phyloP scores from a whole-genome alignment of 2,113 vertebrate genomes.

The Kryptolebias marmoratus region DNA sequence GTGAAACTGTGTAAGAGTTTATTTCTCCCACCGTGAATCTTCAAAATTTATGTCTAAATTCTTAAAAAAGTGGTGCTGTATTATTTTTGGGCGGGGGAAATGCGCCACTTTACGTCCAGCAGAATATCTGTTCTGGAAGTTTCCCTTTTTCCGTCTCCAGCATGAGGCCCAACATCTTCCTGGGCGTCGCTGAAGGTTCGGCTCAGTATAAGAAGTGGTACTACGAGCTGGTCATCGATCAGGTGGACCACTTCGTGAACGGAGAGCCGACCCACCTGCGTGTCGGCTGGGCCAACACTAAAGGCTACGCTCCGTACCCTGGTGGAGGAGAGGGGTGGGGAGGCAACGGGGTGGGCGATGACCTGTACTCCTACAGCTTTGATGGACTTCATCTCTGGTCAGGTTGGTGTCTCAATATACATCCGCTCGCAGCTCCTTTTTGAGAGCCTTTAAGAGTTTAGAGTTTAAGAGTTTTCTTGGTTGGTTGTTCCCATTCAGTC shows the following conservation, averaged over 20 bases:
- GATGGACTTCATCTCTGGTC: constrained; percentile 98
- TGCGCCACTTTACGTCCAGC: not conserved
- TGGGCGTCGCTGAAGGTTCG: constrained; percentile 93
- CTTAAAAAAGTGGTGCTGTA: too few relatives aligned
- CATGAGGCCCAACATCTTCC: constrained; percentile 94
- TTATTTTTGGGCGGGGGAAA: not conserved
- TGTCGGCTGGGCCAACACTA: constrained; percentile 94
- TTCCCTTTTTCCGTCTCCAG: constrained; percentile 72
- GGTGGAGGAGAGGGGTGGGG: constrained; percentile 98
- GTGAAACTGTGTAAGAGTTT: too few relatives aligned
- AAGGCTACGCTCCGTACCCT: constrained; percentile 95
- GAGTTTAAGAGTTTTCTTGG: too few relatives aligned
- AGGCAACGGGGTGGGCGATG: constrained; percentile 94
- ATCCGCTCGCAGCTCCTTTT: not conserved
- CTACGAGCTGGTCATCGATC: constrained; percentile 96
- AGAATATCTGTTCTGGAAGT: not conserved
- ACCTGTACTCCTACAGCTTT: constrained; percentile 94
- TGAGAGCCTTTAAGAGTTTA: too few relatives aligned
- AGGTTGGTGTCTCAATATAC: constrained; percentile 78
- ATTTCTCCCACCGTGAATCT: not conserved
- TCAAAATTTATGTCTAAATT: too few relatives aligned
- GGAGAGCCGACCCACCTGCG: constrained; percentile 91
- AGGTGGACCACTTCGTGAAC: constrained; percentile 94
- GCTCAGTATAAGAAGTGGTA: constrained; percentile 99
- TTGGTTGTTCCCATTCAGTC: too few relatives aligned